phyloP scores from a whole-genome alignment of 2,797 vertebrate genomes.

The Sardinella longiceps region DNA sequence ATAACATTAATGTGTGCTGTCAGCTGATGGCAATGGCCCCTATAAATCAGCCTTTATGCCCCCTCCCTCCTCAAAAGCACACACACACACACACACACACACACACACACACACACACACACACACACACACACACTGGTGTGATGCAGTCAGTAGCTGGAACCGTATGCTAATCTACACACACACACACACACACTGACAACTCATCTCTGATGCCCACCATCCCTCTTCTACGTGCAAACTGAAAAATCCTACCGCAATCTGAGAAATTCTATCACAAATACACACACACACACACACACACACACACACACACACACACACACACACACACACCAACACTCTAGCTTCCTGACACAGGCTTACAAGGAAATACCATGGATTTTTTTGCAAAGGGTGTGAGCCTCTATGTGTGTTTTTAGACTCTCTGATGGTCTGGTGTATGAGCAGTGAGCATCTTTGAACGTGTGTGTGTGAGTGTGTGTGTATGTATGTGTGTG shows the following conservation, averaged over 20 bases:
- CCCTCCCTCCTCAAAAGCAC: background rate
- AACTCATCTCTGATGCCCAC: background rate
- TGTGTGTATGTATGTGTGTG: background rate
- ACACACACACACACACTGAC: too few relatives aligned
- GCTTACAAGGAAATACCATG: background rate
- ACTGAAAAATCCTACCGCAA: too few relatives aligned
- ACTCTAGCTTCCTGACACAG: background rate
- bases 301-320: background rate
- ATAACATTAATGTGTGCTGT: constrained; percentile 23
- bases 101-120: background rate
- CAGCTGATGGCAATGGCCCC: background rate
- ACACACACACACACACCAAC: background rate
- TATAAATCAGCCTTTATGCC: background rate
- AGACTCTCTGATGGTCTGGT: too few relatives aligned
- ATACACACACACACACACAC: background rate
- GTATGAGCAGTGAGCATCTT: too few relatives aligned
- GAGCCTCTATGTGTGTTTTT: background rate
- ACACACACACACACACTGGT: background rate
- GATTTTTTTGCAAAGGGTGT: background rate
- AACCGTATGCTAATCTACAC: constrained; percentile 3
- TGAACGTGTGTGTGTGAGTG: too few relatives aligned
- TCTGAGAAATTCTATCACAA: too few relatives aligned
- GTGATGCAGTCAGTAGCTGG: background rate
- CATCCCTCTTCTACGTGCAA: background rate
- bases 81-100: background rate